phyloP scores from a whole-genome alignment of 2,113 vertebrate species.

The Reinhardtius hippoglossoides region DNA sequence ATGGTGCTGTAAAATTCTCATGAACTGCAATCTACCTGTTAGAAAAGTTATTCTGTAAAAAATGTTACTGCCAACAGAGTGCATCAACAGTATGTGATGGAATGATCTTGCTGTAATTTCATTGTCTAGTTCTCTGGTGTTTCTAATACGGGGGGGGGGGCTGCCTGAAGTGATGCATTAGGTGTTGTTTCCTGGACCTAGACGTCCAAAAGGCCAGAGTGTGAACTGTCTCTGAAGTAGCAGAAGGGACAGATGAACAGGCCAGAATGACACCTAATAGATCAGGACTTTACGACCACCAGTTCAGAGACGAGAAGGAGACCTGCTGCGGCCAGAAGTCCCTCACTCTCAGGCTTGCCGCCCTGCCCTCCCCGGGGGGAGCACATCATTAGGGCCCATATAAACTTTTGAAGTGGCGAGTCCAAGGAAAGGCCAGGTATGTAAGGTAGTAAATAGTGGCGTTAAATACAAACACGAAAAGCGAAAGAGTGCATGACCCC shows the following conservation, averaged over 20 bases:
- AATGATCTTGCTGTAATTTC: background rate
- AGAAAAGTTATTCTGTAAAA: background rate
- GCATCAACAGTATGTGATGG: background rate
- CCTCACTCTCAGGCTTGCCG: slow-evolving; percentile 51
- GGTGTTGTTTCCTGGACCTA: background rate
- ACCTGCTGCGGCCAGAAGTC: slow-evolving; percentile 63
- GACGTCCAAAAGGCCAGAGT: background rate
- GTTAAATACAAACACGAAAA: slow-evolving; percentile 76
- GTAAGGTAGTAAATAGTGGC: slow-evolving; percentile 73
- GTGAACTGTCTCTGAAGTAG: slow-evolving; percentile 53
- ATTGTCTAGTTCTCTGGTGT: background rate
- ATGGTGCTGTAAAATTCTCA: background rate
- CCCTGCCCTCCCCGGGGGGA: slow-evolving; percentile 65
- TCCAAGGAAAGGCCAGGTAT: slow-evolving; percentile 72
- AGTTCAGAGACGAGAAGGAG: slow-evolving; percentile 70
- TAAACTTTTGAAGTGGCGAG: slow-evolving; percentile 78
- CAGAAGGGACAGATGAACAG: slow-evolving; percentile 53
- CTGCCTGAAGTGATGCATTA: background rate
- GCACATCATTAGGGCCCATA: slow-evolving; percentile 67
- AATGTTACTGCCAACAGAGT: background rate
- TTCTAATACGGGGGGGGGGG: background rate
- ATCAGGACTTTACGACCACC: slow-evolving; percentile 72
- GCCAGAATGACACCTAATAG: slow-evolving; percentile 66
- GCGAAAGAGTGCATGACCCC: slow-evolving; percentile 69
- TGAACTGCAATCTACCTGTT: background rate